Evolutionary conservation across 2,888 invertebrate genomes (phyloP).

Genomic region (Scelioninae gen. 1): DNA sequence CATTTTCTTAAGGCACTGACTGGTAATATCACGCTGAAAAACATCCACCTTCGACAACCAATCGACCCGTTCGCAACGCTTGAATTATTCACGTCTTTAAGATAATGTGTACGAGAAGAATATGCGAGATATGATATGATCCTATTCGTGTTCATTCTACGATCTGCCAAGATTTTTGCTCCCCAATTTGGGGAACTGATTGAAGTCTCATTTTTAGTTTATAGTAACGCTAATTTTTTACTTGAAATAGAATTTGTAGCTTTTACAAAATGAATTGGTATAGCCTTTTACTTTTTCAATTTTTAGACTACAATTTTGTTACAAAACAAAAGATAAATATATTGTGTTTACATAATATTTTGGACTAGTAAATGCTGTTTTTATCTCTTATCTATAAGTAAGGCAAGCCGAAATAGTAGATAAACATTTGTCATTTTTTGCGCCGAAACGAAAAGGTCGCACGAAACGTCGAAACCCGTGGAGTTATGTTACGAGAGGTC

Average conservation of each 20-base stretch:
- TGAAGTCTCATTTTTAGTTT: no score
- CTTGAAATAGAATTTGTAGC: no score
- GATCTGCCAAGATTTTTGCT: no score
- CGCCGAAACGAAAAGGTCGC: slow-evolving; percentile 30
- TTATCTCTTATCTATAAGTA: not conserved
- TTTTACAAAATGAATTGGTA: no score
- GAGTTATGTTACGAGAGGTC: slow-evolving; percentile 82
- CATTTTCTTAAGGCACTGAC: slow-evolving; percentile 69
- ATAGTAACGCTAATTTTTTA: no score
- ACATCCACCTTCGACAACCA: slow-evolving; percentile 50
- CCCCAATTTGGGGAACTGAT: no score
- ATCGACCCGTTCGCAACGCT: slow-evolving; percentile 50
- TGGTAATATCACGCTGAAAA: slow-evolving; percentile 63
- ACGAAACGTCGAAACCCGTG: slow-evolving; percentile 39
- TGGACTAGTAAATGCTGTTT: no score
- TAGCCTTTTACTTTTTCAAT: no score
- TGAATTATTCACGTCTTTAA: slow-evolving; percentile 51
- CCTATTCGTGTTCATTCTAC: slow-evolving; percentile 6
- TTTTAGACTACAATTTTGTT: no score
- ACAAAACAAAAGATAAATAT: no score
- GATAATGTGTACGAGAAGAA: slow-evolving; percentile 35
- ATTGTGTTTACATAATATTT: no score
- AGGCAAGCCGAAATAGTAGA: not conserved
- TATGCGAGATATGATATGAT: slow-evolving; percentile 30
- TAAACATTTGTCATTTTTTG: not conserved